A percentile compares a stretch with the other conserved stretches of the same genome.
Conservation (phyloP, 2,797 vertebrate genomes). For the Neosalanx taihuensis region DNA sequence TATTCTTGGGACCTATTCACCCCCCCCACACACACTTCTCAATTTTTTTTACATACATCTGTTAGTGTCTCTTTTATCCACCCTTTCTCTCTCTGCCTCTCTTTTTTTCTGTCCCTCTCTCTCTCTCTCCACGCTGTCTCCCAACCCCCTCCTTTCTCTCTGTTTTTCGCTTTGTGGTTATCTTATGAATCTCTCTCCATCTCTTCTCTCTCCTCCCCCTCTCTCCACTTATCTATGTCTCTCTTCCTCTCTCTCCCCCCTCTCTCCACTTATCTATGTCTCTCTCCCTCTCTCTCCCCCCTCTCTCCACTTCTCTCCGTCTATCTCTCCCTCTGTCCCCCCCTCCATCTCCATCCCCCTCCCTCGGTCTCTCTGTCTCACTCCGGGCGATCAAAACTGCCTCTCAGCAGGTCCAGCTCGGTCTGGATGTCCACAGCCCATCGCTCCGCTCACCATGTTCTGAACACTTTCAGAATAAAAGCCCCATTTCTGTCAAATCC, state of each 20-base stretch:
- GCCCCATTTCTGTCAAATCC: background rate
- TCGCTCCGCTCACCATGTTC: background rate
- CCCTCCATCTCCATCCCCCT: background rate
- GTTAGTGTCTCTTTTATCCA: background rate
- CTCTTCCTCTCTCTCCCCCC: slow-evolving; percentile 8
- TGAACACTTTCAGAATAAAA: background rate
- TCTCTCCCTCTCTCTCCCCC: slow-evolving; percentile 3
- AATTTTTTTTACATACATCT: background rate
- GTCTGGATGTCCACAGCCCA: background rate
- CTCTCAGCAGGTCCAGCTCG: background rate
- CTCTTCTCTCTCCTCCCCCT: background rate
- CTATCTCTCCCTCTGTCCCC: slow-evolving; percentile 22
- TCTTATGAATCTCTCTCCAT: background rate
- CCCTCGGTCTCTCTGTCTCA: background rate
- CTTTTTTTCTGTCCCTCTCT: background rate
- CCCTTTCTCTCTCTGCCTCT: background rate
- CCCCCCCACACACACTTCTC: background rate
- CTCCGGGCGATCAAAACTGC: background rate
- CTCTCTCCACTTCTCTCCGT: slow-evolving; percentile 1
- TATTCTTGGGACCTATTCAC: slow-evolving; percentile 5
- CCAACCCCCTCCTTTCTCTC: background rate
- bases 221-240: background rate
- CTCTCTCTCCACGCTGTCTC: background rate
- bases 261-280: slow-evolving; percentile 25
- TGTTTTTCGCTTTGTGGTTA: no score